Conservation (phyloP, 1,140 invertebrate genomes). For the Drosophila suzukii region DNA sequence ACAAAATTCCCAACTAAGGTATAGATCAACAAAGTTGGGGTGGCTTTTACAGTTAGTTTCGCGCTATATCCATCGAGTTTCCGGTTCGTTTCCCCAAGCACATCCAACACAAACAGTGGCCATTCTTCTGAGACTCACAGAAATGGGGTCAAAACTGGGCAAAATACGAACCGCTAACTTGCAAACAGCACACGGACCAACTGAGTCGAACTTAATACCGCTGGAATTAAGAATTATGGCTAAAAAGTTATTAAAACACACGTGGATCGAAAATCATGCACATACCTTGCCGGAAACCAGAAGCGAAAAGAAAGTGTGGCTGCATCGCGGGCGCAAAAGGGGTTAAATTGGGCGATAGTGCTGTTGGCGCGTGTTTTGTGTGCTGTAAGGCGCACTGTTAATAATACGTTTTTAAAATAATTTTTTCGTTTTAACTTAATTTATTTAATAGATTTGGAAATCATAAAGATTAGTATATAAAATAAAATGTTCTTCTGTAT, state of each 20-base stretch:
- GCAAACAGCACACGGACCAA: not conserved
- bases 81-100: not conserved
- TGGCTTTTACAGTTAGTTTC: not conserved
- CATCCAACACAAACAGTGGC: constrained; percentile 2
- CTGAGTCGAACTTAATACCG: not conserved
- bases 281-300: constrained; percentile 39
- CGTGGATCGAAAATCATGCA: constrained; percentile 14
- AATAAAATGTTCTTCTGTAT: no score
- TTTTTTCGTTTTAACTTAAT: not conserved
- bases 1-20: not conserved
- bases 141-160: no score
- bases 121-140: not conserved
- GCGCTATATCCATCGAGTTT: not conserved
- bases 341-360: not conserved
- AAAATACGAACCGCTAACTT: not conserved
- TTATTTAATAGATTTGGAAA: not conserved
- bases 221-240: not conserved
- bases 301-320: constrained; percentile 26
- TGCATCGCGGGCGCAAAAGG: not conserved
- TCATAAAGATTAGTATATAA: no score
- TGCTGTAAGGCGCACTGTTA: constrained; percentile 1
- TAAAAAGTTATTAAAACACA: constrained; percentile 19
- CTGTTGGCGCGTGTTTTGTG: not conserved
- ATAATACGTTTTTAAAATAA: not conserved
- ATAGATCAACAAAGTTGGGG: not conserved